A percentile compares a stretch with the other conserved stretches of the same genome.
Conservation (phyloP, 1,140 invertebrate species). For the Drosophila orosa region DNA sequence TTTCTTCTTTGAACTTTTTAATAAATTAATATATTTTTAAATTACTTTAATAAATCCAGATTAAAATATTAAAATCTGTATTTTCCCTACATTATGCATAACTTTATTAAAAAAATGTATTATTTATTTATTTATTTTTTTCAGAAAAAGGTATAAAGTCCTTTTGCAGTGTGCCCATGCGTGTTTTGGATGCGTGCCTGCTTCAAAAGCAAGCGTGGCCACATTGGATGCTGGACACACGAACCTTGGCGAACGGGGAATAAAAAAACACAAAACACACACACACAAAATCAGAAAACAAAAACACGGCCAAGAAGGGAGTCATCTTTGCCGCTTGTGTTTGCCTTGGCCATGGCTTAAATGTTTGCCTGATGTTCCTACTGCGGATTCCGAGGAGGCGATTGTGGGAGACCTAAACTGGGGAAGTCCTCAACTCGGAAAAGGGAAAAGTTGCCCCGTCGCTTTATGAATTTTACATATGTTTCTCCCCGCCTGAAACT, state of each 20-base stretch:
- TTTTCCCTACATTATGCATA: background rate
- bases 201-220: slow-evolving; percentile 9
- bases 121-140: background rate
- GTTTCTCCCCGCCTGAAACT: slow-evolving; percentile 35
- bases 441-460: slow-evolving; percentile 33
- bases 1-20: too few relatives aligned
- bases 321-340: slow-evolving; percentile 11
- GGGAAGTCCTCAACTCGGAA: slow-evolving; percentile 11
- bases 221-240: slow-evolving; percentile 25
- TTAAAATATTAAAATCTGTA: too few relatives aligned
- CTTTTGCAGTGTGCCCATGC: slow-evolving; percentile 15
- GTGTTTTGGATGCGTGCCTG: slow-evolving; percentile 24
- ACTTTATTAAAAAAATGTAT: fast-evolving
- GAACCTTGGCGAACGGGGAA: background rate
- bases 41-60: background rate
- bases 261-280: background rate
- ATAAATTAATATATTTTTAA: background rate
- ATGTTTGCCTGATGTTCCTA: slow-evolving; percentile 26
- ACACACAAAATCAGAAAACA: slow-evolving; percentile 1
- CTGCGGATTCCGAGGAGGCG: slow-evolving; percentile 3
- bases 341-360: slow-evolving; percentile 36
- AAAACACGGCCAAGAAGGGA: background rate
- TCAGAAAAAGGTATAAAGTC: background rate
- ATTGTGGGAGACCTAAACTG: slow-evolving; percentile 1
- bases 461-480: slow-evolving; percentile 64